Base-by-base conservation (phyloP, 2,888 invertebrate genomes). In the Arge pagana region DNA sequence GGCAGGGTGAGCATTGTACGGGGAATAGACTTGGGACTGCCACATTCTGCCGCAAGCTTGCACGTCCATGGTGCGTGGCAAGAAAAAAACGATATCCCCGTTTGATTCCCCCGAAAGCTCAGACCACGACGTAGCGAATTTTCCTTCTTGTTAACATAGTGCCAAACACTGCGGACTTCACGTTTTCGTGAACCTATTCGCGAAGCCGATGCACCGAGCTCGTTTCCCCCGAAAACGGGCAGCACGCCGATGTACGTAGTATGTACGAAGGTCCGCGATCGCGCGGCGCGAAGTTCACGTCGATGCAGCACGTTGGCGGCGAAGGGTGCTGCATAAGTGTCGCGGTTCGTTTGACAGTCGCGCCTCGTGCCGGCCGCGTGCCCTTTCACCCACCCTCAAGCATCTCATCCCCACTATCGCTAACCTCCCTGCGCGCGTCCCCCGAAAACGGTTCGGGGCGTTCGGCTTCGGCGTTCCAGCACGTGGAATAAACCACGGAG, bases 1-100 rank as follows among this genome's bases (percentile, higher is more conserved):
- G 52, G 74, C 69, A 55, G 72, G 68, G 54, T 72, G 71, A 31
- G 65, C 51, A 59, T 71, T 70, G 60, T 68, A 71, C 51, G 50
- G 49, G 37, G 62, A 62, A 65, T 70, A 71, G 50, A 75, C 61
- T 60, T 69, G 71, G 39, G 70, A 57, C 64, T 72, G 71, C 74
- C 73, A 76, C 74, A 71, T 70, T 66, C 63, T 66, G 57, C 63
- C 61, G 57, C 59, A 62, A 56, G 59, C 62, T 58, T 67, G 61
- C 59, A 70, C 67, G 64, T 70, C 63, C 70, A 70, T 67, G 28
- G 55, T 49, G 51, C 36, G 23, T 31, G n/a, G n/a, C n/a, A n/a
- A n/a, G n/a, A n/a, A n/a, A n/a, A n/a, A n/a, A n/a, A n/a, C n/a
- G n/a, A n/a, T n/a, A n/a, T n/a, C n/a, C n/a, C n/a, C n/a, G n/a